Evolutionary conservation across 2,888 invertebrate genomes (phyloP).

Genomic region (Brachypalpus laphriformis): DNA sequence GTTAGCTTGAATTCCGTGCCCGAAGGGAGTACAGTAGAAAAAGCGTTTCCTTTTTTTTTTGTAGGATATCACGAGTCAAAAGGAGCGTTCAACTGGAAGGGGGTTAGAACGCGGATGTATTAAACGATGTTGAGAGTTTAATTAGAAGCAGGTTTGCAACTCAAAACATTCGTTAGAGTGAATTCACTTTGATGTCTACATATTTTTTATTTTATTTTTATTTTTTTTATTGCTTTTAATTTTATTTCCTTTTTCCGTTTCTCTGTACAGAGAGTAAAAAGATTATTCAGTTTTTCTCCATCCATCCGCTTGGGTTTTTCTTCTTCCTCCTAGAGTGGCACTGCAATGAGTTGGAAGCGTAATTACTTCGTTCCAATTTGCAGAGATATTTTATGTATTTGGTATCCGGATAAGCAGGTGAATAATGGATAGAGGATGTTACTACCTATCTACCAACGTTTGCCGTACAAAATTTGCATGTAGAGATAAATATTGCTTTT

Average conservation of each 20-base stretch:
- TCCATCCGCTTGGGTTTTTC: constrained; percentile 14
- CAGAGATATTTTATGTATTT: constrained; percentile 16
- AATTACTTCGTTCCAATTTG: constrained; percentile 40
- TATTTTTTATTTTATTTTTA: background rate
- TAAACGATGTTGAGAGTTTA: constrained; percentile 32
- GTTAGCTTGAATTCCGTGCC: background rate
- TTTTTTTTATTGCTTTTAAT: constrained; percentile 42
- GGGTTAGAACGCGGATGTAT: background rate
- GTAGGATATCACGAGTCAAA: constrained; percentile 9
- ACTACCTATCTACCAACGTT: background rate
- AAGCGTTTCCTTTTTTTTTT: background rate
- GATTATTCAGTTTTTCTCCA: background rate
- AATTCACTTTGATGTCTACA: constrained; percentile 29
- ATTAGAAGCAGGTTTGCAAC: constrained; percentile 39
- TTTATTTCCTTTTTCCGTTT: constrained; percentile 29
- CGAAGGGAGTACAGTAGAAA: background rate
- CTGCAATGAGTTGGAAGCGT: constrained; percentile 38
- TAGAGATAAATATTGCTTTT: background rate
- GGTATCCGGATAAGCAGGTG: constrained; percentile 42
- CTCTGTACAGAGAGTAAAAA: background rate
- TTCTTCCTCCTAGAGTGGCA: constrained; percentile 4
- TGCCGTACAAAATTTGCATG: background rate
- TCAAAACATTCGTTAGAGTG: constrained; percentile 28
- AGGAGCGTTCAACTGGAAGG: constrained; percentile 6
- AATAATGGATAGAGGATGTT: constrained; percentile 13